Percentiles rank a stretch among this genome's conserved stretches.
These are phyloP conservation scores for Pangasianodon hypophthalmus DNA, from an alignment of 2,113 vertebrate genomes.

Conservation along the genomic window DNA sequence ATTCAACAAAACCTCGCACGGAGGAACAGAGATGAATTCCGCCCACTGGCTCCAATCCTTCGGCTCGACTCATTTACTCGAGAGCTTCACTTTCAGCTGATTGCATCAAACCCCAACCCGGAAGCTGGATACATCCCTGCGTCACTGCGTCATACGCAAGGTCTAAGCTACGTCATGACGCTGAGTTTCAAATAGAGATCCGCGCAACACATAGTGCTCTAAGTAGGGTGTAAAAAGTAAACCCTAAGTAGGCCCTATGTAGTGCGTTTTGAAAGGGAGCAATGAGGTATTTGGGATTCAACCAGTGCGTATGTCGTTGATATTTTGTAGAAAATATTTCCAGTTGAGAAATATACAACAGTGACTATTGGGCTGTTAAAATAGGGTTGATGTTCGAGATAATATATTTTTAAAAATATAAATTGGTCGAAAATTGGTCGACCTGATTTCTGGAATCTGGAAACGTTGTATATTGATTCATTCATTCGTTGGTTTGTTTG, in stretches of 20 bases:
- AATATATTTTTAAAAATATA: no score
- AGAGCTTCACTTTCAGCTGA: conserved; percentile 13
- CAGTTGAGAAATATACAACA: neutral
- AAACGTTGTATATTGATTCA: neutral
- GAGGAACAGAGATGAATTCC: neutral
- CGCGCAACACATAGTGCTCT: neutral
- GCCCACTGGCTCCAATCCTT: neutral
- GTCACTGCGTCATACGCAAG: neutral
- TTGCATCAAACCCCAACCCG: conserved; percentile 45
- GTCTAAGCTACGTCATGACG: neutral
- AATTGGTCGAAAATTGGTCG: no score
- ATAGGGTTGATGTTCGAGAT: neutral
- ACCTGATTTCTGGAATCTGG: no score
- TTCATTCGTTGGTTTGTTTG: neutral
- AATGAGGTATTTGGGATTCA: neutral
- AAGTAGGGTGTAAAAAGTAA: no score
- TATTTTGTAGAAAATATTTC: neutral
- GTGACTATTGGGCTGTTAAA: neutral
- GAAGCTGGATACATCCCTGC: neutral
- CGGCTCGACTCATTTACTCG: neutral
- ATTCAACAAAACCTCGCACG: neutral
- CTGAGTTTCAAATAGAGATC: neutral
- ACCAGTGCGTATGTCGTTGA: neutral
- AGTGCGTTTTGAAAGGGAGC: neutral
- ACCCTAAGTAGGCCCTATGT: no score